Conservation (phyloP, 2,888 invertebrate genomes). For the Ecliptopera silaceata region DNA sequence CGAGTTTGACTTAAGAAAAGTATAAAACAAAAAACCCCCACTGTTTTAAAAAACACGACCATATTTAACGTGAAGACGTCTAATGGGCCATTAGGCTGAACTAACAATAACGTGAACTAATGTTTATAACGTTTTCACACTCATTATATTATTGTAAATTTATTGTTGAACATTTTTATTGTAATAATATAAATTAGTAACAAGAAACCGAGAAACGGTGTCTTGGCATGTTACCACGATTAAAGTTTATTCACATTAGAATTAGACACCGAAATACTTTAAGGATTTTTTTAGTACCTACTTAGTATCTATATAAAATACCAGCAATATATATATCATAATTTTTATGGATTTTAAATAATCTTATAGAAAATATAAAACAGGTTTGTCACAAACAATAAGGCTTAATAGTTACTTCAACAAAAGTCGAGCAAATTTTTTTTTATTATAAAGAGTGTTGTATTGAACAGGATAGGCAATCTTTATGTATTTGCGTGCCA, state of each 20-base stretch:
- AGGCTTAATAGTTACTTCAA: too few species aligned
- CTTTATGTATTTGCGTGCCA: too few species aligned
- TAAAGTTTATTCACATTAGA: not conserved
- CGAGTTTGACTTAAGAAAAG: too few species aligned
- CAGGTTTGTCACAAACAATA: too few species aligned
- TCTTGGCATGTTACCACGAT: conserved; percentile 32
- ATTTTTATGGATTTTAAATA: too few species aligned
- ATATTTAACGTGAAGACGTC: conserved; percentile 46
- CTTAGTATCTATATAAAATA: too few species aligned
- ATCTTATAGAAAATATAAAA: too few species aligned
- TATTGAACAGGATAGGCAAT: too few species aligned
- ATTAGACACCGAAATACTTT: not conserved
- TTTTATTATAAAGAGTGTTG: too few species aligned
- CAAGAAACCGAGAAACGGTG: conserved; percentile 46
- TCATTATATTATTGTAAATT: conserved; percentile 58
- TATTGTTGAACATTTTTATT: conserved; percentile 48
- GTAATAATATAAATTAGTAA: conserved; percentile 67
- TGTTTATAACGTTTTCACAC: conserved; percentile 58
- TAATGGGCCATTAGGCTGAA: conserved; percentile 54
- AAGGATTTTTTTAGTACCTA: too few species aligned
- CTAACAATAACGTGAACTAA: conserved; percentile 43
- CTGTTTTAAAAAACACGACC: conserved; percentile 23
- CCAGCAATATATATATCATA: too few species aligned
- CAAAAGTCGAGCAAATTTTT: too few species aligned
- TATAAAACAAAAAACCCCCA: conserved; percentile 39